Base-by-base conservation (phyloP, 1,140 invertebrate species). In the Rhagoletis zephyria region DNA sequence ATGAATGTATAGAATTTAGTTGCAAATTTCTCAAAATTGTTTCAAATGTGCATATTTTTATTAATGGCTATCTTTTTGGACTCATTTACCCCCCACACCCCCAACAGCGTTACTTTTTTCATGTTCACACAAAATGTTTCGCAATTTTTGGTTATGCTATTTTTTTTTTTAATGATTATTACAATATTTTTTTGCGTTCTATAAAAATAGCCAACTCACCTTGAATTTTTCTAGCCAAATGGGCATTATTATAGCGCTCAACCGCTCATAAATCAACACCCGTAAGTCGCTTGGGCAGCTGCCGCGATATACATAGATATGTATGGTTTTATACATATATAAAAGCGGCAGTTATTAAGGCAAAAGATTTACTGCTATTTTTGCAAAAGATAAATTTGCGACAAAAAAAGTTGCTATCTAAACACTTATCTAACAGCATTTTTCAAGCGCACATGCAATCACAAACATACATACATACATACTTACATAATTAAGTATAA, bases 311-410 rank as follows among this genome's bases (percentile, higher is more conserved):
- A 30, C 30, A 30, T 30, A n/a, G n/a, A n/a, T n/a, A 30, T 30
- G 30, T 30, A 30, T 30, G 30, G 30, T 30, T 30, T 30, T 12
- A 45, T 3, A 1, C 40, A 2, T 4, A 63, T 14, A 16, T 63
- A 45, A 3, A 65, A 70, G 12, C 67, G 30, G 10, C 40, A 74
- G 4, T 74, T 74, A 48, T 74, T 74, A 45, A 10, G n/a, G 67
- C 67, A 74, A 42, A 67, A 40, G 40, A 74, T 74, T 74, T 74
- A 74, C 45, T 74, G 14, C 16, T 74, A 48, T 74, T 45, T 74
- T n/a, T 74, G 42, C 16, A 10, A 56, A 10, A 56, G 51, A 56
- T 56, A 48, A 74, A 45, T 74, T 74, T 74, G 42, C 42, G 1
- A 48, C n/a, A 74, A 48, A 30, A 74, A 48, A 74, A 74, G 4